Conservation (phyloP, 2,113 vertebrate species). For the Epinephelus moara region DNA sequence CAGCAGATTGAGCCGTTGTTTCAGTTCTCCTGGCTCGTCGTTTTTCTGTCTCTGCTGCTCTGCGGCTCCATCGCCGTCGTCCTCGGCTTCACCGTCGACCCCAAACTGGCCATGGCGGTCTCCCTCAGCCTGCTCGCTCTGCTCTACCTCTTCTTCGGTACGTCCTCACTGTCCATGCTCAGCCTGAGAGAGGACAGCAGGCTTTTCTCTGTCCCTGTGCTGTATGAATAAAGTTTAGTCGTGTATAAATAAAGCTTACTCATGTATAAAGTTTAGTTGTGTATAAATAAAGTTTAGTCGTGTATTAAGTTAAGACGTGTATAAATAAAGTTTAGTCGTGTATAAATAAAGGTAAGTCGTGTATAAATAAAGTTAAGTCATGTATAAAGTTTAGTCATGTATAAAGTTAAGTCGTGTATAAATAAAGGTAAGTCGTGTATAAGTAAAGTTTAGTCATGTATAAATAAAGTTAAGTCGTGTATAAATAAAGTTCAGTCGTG, state of each 20-base stretch:
- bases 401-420: too few relatives aligned
- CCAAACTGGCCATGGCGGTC: conserved; percentile 90
- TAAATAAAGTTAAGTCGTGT: too few relatives aligned
- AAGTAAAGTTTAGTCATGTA: too few relatives aligned
- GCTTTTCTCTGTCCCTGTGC: background rate
- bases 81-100: conserved; percentile 91
- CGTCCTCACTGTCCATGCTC: conserved; percentile 54
- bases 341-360: too few relatives aligned
- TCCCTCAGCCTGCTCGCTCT: conserved; percentile 92
- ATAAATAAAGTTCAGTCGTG: too few relatives aligned
- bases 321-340: too few relatives aligned
- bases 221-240: background rate
- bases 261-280: too few relatives aligned
- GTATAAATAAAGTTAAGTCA: too few relatives aligned
- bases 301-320: too few relatives aligned
- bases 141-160: conserved; percentile 95
- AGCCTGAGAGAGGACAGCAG: background rate
- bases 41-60: conserved; percentile 90
- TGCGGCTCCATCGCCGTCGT: conserved; percentile 88
- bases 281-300: background rate
- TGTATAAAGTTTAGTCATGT: too few relatives aligned
- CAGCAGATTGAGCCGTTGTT: conserved; percentile 97
- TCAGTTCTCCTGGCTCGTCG: conserved; percentile 96
- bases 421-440: too few relatives aligned
- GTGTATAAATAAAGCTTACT: too few relatives aligned